A percentile compares a stretch with the other conserved stretches of the same genome.
Conservation (phyloP, 2,113 vertebrate genomes). For the Archocentrus centrarchus region DNA sequence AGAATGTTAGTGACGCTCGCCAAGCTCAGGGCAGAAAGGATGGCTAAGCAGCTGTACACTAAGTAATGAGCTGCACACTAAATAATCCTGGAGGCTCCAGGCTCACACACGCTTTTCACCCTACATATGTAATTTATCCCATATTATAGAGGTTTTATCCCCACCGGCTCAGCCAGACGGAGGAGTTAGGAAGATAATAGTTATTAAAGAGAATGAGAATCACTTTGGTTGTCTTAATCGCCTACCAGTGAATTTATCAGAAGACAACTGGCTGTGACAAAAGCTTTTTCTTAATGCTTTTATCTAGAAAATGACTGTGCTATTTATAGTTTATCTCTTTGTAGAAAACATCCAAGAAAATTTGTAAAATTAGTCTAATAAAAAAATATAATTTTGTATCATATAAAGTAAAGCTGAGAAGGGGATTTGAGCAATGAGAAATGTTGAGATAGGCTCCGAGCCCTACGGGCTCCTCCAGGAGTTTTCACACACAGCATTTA, state of each 20-base stretch:
- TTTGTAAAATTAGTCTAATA: slow-evolving; percentile 11
- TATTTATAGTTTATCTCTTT: slow-evolving; percentile 11
- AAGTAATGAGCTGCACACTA: slow-evolving; percentile 92
- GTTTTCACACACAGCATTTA: slow-evolving; percentile 69
- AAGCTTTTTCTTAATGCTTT: slow-evolving; percentile 32
- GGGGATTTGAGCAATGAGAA: slow-evolving; percentile 35
- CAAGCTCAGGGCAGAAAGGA: slow-evolving; percentile 87
- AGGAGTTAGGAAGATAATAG: slow-evolving; percentile 71
- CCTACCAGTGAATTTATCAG: slow-evolving; percentile 66
- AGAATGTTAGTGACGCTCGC: slow-evolving; percentile 86
- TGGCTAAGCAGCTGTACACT: slow-evolving; percentile 95
- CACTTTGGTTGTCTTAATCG: slow-evolving; percentile 66
- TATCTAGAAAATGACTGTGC: slow-evolving; percentile 3
- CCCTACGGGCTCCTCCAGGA: slow-evolving; percentile 67
- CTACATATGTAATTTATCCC: slow-evolving; percentile 85
- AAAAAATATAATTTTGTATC: neutral
- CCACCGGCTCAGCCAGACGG: slow-evolving; percentile 57
- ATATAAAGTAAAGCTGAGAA: slow-evolving; percentile 5
- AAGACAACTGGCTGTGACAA: slow-evolving; percentile 49
- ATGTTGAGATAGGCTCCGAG: slow-evolving; percentile 64
- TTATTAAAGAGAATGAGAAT: slow-evolving; percentile 76
- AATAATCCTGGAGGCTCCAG: slow-evolving; percentile 86
- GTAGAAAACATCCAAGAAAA: slow-evolving; percentile 25
- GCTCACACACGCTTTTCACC: slow-evolving; percentile 90
- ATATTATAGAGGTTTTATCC: slow-evolving; percentile 79